Conservation (phyloP, 2,113 vertebrate species). For the Hirundichthys speculiger region DNA sequence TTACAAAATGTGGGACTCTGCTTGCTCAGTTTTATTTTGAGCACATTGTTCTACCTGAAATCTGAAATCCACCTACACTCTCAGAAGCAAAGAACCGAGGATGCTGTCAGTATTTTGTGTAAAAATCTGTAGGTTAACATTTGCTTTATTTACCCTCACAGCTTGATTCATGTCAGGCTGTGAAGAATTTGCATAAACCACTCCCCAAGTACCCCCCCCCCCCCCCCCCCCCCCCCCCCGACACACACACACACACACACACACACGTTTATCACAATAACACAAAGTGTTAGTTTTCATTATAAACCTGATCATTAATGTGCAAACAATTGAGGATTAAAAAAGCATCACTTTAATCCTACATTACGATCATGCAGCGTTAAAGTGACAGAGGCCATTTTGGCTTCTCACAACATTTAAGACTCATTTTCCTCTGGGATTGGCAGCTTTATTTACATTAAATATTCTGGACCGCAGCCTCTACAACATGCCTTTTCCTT, state of each 20-base stretch:
- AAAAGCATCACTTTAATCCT: conserved; percentile 22
- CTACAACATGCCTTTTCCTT: conserved; percentile 24
- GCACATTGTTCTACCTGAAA: no score
- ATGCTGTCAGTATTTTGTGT: neutral
- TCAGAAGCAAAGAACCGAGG: neutral
- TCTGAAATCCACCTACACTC: neutral
- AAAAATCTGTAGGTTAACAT: neutral
- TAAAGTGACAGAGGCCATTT: conserved; percentile 41
- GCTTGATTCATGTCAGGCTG: neutral
- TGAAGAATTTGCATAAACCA: conserved; percentile 9
- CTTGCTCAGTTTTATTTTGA: no score
- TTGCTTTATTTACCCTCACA: neutral
- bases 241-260: no score
- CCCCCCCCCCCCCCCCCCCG: no score
- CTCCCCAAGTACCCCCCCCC: no score
- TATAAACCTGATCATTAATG: conserved; percentile 37
- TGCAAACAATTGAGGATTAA: conserved; percentile 21
- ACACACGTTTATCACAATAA: conserved; percentile 31
- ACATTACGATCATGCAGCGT: conserved; percentile 59
- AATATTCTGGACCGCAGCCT: conserved; percentile 50
- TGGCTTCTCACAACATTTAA: conserved; percentile 33
- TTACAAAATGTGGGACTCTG: no score
- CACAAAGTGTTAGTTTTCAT: conserved; percentile 29
- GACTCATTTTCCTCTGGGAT: conserved; percentile 54
- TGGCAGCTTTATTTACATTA: conserved; percentile 65